Conservation (phyloP, 2,797 vertebrate species). For the Urosaurus nigricauda region DNA sequence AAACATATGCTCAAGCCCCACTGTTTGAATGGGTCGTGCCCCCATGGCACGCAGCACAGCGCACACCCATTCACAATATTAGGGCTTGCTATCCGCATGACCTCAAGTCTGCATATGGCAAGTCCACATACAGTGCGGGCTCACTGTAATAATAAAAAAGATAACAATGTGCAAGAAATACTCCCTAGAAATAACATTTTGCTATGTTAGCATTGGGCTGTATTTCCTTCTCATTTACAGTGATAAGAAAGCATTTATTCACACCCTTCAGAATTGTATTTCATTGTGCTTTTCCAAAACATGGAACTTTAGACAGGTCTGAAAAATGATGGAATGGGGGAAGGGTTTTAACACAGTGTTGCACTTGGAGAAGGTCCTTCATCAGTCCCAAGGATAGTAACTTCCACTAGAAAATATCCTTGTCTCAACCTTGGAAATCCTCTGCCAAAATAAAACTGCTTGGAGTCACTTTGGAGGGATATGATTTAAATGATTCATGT, state of each 20-base stretch:
- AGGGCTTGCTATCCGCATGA: too few species aligned
- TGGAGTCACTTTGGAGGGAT: too few species aligned
- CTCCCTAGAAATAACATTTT: background rate
- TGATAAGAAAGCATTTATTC: background rate
- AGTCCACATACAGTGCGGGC: too few species aligned
- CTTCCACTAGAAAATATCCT: background rate
- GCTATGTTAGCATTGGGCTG: background rate
- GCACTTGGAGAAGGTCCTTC: background rate
- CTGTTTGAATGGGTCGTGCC: too few species aligned
- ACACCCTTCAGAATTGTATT: background rate
- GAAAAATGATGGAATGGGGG: accelerated
- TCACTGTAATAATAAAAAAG: background rate
- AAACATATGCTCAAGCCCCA: too few species aligned
- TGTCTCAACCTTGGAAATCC: background rate
- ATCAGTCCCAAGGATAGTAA: background rate
- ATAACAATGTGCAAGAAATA: accelerated
- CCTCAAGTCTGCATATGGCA: too few species aligned
- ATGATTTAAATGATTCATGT: too few species aligned
- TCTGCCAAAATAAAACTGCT: too few species aligned
- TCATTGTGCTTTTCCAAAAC: background rate
- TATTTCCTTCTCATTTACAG: conserved; percentile 18
- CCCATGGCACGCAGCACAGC: too few species aligned
- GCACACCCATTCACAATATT: too few species aligned
- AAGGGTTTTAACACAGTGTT: background rate
- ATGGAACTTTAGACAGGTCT: too few species aligned